These are phyloP conservation scores for Myiotriccus ornatus DNA, from an alignment of 2,797 vertebrate genomes.

Conservation along the genomic window DNA sequence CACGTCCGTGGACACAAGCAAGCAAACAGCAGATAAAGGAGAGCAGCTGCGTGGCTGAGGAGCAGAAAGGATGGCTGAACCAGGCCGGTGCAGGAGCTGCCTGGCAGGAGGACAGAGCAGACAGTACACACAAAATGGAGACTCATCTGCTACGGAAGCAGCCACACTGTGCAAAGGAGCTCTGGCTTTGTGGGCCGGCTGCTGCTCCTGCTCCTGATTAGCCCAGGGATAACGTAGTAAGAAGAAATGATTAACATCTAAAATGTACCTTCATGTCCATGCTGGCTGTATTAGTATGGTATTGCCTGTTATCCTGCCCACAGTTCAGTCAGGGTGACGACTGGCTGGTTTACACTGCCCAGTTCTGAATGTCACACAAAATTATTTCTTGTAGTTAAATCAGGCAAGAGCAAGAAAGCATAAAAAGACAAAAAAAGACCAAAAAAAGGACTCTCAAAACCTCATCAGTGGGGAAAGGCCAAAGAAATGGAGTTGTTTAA, in stretches of 20 bases:
- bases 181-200: neutral
- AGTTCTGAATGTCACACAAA: neutral
- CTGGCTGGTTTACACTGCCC: neutral
- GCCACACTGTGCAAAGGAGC: neutral
- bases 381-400: neutral
- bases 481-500: neutral
- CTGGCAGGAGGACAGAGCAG: neutral
- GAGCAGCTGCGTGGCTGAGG: neutral
- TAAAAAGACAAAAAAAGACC: neutral
- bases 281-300: neutral
- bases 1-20: neutral
- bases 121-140: neutral
- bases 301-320: neutral
- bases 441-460: neutral
- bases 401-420: neutral
- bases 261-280: neutral
- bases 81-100: neutral
- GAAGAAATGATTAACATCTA: neutral
- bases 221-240: neutral
- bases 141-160: neutral
- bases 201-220: neutral
- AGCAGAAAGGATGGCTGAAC: neutral
- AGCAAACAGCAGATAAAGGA: neutral
- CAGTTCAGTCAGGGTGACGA: neutral
- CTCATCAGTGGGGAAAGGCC: neutral